Conservation (phyloP, 2,113 vertebrate genomes). For the Thalassarche chlororhynchos region DNA sequence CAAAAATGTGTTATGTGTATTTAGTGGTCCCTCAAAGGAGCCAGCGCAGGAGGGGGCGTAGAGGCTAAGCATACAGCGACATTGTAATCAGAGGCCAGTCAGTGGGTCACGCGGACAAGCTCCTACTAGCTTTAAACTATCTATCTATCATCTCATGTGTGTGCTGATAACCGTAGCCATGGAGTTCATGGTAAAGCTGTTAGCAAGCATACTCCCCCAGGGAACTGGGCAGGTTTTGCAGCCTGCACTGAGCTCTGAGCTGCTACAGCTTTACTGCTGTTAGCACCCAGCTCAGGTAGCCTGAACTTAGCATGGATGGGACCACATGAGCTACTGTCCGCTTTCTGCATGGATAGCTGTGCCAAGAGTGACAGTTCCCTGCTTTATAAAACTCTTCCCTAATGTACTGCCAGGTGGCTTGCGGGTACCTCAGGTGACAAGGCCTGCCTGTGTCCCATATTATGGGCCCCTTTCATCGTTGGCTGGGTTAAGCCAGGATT, state of each 20-base stretch:
- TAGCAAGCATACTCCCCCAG: background rate
- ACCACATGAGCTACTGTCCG: accelerated
- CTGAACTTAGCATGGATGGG: background rate
- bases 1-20: background rate
- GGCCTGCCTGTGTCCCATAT: background rate
- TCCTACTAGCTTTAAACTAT: background rate
- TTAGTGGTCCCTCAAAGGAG: background rate
- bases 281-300: background rate
- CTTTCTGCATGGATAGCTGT: background rate
- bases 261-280: background rate
- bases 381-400: background rate
- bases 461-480: background rate
- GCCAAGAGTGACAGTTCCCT: background rate
- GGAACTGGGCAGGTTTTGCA: background rate
- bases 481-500: background rate
- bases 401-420: background rate
- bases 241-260: background rate
- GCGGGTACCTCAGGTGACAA: background rate
- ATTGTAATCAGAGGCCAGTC: background rate
- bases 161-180: background rate
- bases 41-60: background rate
- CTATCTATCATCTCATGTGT: background rate
- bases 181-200: background rate
- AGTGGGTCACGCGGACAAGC: background rate
- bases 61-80: background rate